Base-by-base conservation (phyloP, 2,888 invertebrate genomes). In the Zele albiditarsus region DNA sequence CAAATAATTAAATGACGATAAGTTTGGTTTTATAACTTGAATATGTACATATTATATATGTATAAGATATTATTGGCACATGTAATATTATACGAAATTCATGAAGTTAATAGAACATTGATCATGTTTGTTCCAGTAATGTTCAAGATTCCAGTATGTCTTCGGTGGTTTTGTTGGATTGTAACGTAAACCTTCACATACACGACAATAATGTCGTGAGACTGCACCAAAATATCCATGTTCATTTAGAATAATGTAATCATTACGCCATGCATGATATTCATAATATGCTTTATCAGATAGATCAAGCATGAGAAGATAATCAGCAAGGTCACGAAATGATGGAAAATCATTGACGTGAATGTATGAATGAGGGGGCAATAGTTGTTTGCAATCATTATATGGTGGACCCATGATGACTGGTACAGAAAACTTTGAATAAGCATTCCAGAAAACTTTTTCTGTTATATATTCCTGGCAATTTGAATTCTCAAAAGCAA, bases 381-480 rank as follows among this genome's bases (percentile, higher is more conserved):
- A 85, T 10, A 94, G 82, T 53, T 84, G 89, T 31, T 89, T 82
- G 79, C 93, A 90, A 82, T 90, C 86, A 65, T 72, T 75, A 53
- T 80, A 85, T 1, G 90, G 84, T 2, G 92, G 90, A 0, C 94
- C 94, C 91, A 93, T 92, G 57, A 94, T 92, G 3, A 94, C 88
- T 0, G 94, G 94, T 38, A 94, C 91, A 0, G 93, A 90, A 20
- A 91, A 91, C 85, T 93, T 94, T 1, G 88, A 82, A 80, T 92
- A 94, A 0, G 92, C 93, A 80, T 94, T 91, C 90, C 93, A 92
- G 88, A 92, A 94, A 0, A 92, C 84, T 85, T 95, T 95, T 83
- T 95, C 94, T 0, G 94, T 94, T 63, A 94, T 87, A 81, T 95
- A 95, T 83, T 94, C 93, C 6, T 90, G 90, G 83, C 95, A 95